Evolutionary conservation across 2,888 invertebrate genomes (phyloP).

Genomic region (Eucera pruinosa): DNA sequence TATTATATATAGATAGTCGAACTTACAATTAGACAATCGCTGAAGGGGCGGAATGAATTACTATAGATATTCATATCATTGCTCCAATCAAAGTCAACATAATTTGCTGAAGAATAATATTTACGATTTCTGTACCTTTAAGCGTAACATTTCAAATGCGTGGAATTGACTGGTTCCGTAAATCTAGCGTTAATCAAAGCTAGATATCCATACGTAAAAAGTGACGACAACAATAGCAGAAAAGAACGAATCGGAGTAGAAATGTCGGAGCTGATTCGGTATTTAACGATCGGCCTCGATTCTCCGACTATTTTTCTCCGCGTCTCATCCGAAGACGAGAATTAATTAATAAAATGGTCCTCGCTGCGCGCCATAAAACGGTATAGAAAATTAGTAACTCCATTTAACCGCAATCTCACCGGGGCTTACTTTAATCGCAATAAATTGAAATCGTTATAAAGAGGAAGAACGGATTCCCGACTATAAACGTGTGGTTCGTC

Average conservation of each 20-base stretch:
- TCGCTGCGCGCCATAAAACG: neutral
- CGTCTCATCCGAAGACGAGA: neutral
- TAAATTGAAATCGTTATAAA: constrained; percentile 24
- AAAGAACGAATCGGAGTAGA: no score
- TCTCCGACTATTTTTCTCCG: neutral
- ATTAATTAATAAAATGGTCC: constrained; percentile 7
- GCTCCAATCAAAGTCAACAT: no score
- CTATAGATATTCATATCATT: no score
- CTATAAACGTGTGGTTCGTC: constrained; percentile 12
- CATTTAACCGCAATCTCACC: neutral
- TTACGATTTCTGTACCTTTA: no score
- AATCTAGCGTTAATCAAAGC: no score
- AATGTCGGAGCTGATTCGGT: neutral
- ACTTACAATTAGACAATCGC: no score
- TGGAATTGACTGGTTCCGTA: no score
- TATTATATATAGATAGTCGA: no score
- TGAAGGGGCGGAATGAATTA: no score
- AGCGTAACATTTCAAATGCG: no score
- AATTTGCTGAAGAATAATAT: no score
- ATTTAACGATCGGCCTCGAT: neutral
- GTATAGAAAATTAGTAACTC: constrained; percentile 5
- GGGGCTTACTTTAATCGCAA: neutral
- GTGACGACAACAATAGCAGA: neutral
- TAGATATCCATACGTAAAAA: no score
- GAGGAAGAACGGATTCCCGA: neutral